Percentiles rank a stretch among this genome's conserved stretches.
These are phyloP conservation scores for Drosophila mettleri DNA, from an alignment of 2,888 invertebrate genomes.

Conservation along the genomic window DNA sequence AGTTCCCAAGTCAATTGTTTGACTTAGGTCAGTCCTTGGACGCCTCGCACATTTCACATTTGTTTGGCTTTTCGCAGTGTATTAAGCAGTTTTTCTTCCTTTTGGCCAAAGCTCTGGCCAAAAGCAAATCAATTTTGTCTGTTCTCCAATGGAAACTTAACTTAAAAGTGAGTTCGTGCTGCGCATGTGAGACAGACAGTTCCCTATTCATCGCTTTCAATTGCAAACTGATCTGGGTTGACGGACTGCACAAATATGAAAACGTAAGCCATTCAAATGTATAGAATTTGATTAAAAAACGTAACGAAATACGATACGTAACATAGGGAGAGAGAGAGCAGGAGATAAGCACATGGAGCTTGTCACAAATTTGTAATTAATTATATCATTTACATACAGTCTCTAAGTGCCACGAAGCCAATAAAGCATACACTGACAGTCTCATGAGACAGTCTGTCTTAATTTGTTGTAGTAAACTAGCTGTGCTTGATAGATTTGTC, in stretches of 20 bases:
- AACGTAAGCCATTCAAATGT: conserved; percentile 2
- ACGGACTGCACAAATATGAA: conserved; percentile 18
- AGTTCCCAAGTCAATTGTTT: conserved; percentile 44
- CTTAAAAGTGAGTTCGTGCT: conserved; percentile 13
- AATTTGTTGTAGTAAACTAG: background rate
- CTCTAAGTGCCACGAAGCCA: background rate
- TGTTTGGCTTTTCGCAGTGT: conserved; percentile 30
- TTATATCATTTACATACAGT: background rate
- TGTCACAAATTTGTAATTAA: conserved; percentile 9
- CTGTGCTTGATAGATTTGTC: background rate
- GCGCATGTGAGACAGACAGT: conserved; percentile 27
- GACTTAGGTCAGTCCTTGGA: conserved; percentile 54
- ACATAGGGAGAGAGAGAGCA: rapidly evolving
- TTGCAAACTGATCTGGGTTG: conserved; percentile 22
- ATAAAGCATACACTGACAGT: background rate
- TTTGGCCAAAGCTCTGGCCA: background rate
- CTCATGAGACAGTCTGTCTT: background rate
- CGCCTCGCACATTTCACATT: conserved; percentile 37
- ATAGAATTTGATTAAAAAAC: conserved; percentile 28
- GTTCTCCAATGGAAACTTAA: conserved; percentile 30
- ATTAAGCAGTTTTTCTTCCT: conserved; percentile 31
- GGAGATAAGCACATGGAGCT: background rate
- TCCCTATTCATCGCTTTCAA: conserved; percentile 19
- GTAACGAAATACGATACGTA: background rate
- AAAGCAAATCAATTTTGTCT: conserved; percentile 60